Conservation (phyloP, 2,113 vertebrate species). For the Phalacrocorax pelagicus region DNA sequence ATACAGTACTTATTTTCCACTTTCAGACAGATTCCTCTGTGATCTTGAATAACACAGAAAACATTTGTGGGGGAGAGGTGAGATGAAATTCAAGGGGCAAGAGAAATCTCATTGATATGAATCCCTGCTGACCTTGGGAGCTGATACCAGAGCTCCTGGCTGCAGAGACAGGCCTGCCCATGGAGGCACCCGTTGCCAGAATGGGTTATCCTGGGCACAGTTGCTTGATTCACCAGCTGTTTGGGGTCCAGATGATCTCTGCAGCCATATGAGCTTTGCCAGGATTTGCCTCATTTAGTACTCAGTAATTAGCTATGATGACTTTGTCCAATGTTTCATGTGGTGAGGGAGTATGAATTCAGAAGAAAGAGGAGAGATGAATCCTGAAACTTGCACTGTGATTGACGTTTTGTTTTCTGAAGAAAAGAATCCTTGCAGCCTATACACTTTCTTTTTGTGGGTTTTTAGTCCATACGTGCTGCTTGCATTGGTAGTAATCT, state of each 20-base stretch:
- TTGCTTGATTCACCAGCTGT: neutral
- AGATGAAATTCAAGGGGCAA: neutral
- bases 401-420: neutral
- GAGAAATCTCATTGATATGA: neutral
- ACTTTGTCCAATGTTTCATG: neutral
- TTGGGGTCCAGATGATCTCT: neutral
- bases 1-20: neutral
- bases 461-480: neutral
- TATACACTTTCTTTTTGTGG: neutral
- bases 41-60: neutral
- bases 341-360: neutral
- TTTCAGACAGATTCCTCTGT: neutral
- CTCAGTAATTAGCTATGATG: neutral
- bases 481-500: neutral
- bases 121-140: neutral
- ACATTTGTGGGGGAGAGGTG: neutral
- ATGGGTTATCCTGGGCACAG: neutral
- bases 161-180: neutral
- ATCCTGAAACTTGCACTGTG: neutral
- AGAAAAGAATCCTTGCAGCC: neutral
- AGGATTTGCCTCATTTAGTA: slow-evolving; percentile 1
- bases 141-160: neutral
- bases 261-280: neutral
- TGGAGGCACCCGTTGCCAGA: neutral
- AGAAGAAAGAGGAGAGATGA: neutral